Conservation (phyloP, 2,113 vertebrate genomes). For the Burhinus oedicnemus region DNA sequence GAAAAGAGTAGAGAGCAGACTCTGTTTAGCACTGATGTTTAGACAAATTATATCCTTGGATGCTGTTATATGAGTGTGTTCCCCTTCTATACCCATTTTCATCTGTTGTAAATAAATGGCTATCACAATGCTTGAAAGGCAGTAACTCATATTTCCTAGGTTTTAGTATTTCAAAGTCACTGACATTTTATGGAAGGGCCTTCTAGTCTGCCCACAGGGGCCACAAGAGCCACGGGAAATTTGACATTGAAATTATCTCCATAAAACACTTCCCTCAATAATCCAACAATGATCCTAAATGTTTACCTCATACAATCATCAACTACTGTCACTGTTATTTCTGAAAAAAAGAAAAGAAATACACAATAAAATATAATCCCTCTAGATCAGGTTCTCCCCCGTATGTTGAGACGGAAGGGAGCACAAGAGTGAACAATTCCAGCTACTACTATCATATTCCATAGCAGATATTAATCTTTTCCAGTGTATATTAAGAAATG, state of each 20-base stretch:
- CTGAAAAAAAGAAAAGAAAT: neutral
- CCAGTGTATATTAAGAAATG: neutral
- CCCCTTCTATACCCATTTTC: neutral
- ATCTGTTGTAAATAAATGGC: neutral
- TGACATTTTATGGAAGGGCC: neutral
- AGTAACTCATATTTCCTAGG: neutral
- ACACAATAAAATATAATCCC: neutral
- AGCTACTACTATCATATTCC: neutral
- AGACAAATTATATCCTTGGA: neutral
- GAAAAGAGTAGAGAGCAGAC: neutral
- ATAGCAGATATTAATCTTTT: neutral
- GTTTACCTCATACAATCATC: neutral
- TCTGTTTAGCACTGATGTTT: neutral
- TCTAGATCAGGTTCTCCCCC: neutral
- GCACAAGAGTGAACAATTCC: neutral
- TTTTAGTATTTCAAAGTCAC: neutral
- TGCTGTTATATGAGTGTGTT: neutral
- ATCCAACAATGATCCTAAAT: neutral
- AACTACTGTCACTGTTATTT: neutral
- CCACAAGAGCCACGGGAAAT: neutral
- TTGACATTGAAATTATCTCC: neutral
- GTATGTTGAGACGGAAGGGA: neutral
- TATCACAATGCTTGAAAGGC: neutral
- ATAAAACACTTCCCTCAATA: neutral
- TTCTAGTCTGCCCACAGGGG: neutral